A percentile compares a stretch with the other conserved stretches of the same genome.
These are phyloP conservation scores for Incurvaria masculella DNA, from an alignment of 2,888 invertebrate genomes.

Conservation along the genomic window DNA sequence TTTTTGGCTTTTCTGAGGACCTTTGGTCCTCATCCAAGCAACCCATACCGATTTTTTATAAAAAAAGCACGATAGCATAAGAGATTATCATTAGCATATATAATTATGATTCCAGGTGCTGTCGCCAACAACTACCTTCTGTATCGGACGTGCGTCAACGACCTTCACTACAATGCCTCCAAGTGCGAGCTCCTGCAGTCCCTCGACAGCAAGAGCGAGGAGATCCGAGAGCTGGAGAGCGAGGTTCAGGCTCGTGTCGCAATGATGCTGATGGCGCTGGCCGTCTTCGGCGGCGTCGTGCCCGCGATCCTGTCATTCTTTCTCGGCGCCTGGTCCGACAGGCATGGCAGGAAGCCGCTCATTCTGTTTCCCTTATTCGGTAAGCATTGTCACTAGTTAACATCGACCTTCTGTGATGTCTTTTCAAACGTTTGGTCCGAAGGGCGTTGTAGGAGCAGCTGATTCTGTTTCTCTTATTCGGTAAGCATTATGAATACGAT, in stretches of 20 bases:
- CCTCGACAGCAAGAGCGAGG: conserved; percentile 9
- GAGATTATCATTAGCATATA: conserved; percentile 2
- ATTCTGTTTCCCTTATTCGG: conserved; percentile 50
- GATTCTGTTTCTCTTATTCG: too few relatives aligned
- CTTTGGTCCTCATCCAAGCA: too few relatives aligned
- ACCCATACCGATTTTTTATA: too few relatives aligned
- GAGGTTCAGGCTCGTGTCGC: conserved; percentile 55
- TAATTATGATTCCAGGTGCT: conserved; percentile 12
- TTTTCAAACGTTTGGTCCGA: too few relatives aligned
- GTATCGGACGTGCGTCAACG: conserved; percentile 11
- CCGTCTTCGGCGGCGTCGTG: conserved; percentile 53
- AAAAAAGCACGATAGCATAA: too few relatives aligned
- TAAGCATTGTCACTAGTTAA: conserved; percentile 20
- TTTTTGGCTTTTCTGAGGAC: too few relatives aligned
- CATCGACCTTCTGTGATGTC: too few relatives aligned
- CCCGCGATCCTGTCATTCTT: conserved; percentile 60
- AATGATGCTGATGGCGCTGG: conserved; percentile 51
- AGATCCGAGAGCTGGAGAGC: conserved; percentile 11
- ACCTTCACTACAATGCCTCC: conserved; percentile 10
- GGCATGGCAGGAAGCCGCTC: conserved; percentile 62
- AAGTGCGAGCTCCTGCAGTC: conserved; percentile 10
- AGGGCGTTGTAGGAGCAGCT: too few relatives aligned
- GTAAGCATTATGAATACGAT: too few relatives aligned
- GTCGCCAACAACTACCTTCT: conserved; percentile 13
- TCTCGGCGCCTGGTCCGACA: conserved; percentile 69